Evolutionary conservation across 2,113 vertebrate species (phyloP).

Genomic region (Neolamprologus sp.): DNA sequence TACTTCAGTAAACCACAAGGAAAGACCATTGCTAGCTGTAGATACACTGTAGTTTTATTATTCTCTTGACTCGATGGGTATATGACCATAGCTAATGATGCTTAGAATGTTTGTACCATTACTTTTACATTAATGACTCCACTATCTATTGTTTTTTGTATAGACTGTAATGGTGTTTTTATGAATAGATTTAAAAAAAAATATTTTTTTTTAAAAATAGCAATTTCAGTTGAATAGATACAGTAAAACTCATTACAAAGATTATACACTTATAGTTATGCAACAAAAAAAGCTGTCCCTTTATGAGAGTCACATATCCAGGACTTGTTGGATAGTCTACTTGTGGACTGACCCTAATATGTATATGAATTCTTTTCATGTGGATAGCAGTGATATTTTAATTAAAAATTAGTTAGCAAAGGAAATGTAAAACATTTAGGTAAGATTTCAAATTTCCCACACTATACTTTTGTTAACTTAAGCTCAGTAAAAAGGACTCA

Average conservation of each 20-base stretch:
- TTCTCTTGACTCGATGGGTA: neutral
- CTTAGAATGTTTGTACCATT: neutral
- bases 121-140: neutral
- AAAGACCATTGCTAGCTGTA: neutral
- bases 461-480: neutral
- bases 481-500: neutral
- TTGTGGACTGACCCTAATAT: neutral
- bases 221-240: neutral
- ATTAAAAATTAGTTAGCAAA: neutral
- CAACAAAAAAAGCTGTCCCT: neutral
- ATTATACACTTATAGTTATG: neutral
- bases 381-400: neutral
- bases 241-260: neutral
- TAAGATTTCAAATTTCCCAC: neutral
- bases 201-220: neutral
- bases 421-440: neutral
- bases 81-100: neutral
- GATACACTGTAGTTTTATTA: neutral
- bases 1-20: constrained; percentile 4
- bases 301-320: neutral
- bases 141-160: neutral
- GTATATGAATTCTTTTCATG: neutral
- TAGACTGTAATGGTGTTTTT: neutral
- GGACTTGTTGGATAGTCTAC: neutral
- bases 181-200: neutral